A percentile compares a stretch with the other conserved stretches of the same genome.
These are phyloP conservation scores for Hucho hucho DNA, from an alignment of 2,113 vertebrate genomes.

Conservation along the genomic window DNA sequence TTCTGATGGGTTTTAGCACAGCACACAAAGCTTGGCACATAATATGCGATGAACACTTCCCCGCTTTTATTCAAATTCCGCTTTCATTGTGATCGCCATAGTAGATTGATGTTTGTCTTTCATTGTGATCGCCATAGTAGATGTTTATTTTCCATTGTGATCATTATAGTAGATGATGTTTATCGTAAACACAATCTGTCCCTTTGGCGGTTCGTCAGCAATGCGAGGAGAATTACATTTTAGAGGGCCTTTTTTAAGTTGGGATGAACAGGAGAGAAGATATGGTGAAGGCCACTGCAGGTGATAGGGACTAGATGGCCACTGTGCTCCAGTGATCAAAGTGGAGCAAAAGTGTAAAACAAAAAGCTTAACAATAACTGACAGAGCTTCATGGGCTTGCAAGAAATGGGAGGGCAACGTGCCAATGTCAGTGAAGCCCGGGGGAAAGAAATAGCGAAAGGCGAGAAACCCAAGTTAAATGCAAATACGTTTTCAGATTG, in stretches of 20 bases:
- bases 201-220: not conserved
- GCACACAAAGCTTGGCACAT: slow-evolving; percentile 19
- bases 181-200: not conserved
- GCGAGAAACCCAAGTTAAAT: not conserved
- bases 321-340: slow-evolving; percentile 51
- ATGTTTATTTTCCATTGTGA: slow-evolving; percentile 19
- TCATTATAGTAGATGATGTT: not conserved
- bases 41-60: not conserved
- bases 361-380: slow-evolving; percentile 22
- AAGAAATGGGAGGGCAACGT: not conserved
- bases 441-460: no score
- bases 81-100: slow-evolving; percentile 14
- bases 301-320: slow-evolving; percentile 49
- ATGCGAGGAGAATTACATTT: slow-evolving; percentile 7
- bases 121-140: slow-evolving; percentile 19
- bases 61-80: slow-evolving; percentile 17
- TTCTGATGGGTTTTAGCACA: not conserved
- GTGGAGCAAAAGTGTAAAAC: slow-evolving; percentile 53
- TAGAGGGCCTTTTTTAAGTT: not conserved
- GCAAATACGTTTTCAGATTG: not conserved
- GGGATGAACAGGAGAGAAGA: not conserved
- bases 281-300: slow-evolving; percentile 8
- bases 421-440: no score
- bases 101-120: slow-evolving; percentile 1
- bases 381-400: not conserved